phyloP scores from a whole-genome alignment of 2,888 invertebrate species.

The Temnothorax unifasciatus region DNA sequence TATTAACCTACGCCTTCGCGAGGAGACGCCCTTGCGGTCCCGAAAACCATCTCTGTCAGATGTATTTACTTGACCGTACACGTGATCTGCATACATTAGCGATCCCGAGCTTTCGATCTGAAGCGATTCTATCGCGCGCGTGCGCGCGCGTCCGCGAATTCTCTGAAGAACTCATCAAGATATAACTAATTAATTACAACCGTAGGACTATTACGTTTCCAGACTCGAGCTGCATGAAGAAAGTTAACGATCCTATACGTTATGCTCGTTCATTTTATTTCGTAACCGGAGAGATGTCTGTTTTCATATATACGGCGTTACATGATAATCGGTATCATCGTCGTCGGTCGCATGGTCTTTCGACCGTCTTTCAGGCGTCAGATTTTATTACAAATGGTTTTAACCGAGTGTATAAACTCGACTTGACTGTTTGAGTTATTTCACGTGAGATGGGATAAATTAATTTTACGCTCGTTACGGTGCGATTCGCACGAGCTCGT shows the following conservation, averaged over 20 bases:
- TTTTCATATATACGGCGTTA: not conserved
- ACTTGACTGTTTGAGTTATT: slow-evolving; percentile 53
- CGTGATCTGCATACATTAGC: not conserved
- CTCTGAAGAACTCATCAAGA: not conserved
- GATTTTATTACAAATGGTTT: not conserved
- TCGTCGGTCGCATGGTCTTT: not conserved
- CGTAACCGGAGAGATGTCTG: not conserved
- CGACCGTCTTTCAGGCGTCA: not conserved
- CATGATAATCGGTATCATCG: not conserved
- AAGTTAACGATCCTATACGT: not conserved
- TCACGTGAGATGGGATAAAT: slow-evolving; percentile 52
- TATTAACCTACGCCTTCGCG: slow-evolving; percentile 59
- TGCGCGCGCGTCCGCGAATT: not conserved
- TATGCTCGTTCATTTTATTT: not conserved
- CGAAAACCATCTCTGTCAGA: slow-evolving; percentile 32
- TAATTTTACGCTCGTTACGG: slow-evolving; percentile 45
- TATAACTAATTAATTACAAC: not conserved
- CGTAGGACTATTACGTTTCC: not conserved
- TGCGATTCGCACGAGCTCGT: slow-evolving; percentile 7
- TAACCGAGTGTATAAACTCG: slow-evolving; percentile 49
- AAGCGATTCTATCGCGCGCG: not conserved
- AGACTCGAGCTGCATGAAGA: not conserved
- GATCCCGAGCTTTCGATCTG: not conserved
- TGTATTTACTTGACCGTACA: not conserved
- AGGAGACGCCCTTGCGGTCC: slow-evolving; percentile 23